Evolutionary conservation across 2,888 invertebrate species (phyloP), one percentile per base, ranked within the genome.

Genomic region (Aproaerema taeniolella): DNA sequence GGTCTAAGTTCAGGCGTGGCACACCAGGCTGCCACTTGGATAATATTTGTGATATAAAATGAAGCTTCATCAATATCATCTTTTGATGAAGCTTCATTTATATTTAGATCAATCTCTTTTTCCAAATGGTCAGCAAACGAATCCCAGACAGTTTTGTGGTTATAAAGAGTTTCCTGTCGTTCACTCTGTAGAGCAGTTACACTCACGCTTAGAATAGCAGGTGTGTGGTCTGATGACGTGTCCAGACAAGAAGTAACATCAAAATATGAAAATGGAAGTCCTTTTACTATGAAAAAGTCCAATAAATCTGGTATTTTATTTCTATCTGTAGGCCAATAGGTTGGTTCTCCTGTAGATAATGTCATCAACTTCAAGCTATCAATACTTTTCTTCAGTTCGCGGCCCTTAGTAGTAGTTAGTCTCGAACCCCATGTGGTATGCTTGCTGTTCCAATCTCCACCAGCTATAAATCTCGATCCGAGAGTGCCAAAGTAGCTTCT

Each of bases 391-490:
- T 38, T 40, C 1, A 47, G 16, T 15, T 46, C 20, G 10, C 47
- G 13, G 2, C 45, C 42, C 25, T 46, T 39, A 2, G 43, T 43
- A 13, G 37, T 41, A 1, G 25, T 47, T 7, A 47, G 8, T 7
- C 44, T 24, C 0, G 43, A 50, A 0, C 43, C 48, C 50, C 48
- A 55, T 28, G 30, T 25, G 0, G 29, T 31, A 14, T 53, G 31
- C 31, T 49, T 52, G 12, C 47, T 39, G 12, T 53, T 50, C 45
- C 47, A 52, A 31, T 47, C 47, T 0, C 47, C 46, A 5, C 47
- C 46, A 2, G 32, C 28, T 16, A 50, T 39, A 15, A 44, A 50
- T 1, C 43, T 11, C 10, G n/a, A 20, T 7, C 43, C 46, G 1
- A 50, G 33, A 12, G 16, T 13, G 6, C n/a, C 2, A 10, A 38